phyloP scores from a whole-genome alignment of 2,113 vertebrate genomes.

The Alouatta palliata region DNA sequence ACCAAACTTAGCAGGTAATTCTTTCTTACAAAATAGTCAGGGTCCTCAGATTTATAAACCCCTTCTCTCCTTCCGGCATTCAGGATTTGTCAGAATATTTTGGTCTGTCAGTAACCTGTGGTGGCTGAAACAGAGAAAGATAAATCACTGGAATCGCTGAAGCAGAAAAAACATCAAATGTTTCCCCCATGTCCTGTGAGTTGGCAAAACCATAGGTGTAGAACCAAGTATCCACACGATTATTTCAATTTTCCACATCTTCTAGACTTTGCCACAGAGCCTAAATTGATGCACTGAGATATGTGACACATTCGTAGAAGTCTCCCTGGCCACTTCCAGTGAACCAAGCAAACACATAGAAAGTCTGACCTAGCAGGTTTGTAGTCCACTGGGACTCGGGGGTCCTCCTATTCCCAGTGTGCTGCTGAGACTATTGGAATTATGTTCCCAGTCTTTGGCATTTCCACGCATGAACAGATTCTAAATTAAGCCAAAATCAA shows the following conservation, averaged over 20 bases:
- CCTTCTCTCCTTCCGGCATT: background rate
- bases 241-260: background rate
- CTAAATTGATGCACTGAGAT: background rate
- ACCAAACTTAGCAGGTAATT: conserved; percentile 36
- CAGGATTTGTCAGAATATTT: background rate
- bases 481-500: background rate
- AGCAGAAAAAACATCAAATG: background rate
- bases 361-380: background rate
- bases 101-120: background rate
- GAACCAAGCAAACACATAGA: fast-evolving
- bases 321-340: background rate
- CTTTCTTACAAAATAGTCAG: background rate
- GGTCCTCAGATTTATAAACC: background rate
- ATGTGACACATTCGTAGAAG: background rate
- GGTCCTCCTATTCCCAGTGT: background rate
- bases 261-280: background rate
- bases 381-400: background rate
- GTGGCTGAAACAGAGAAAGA: background rate
- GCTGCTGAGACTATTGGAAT: background rate
- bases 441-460: background rate
- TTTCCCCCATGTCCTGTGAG: background rate
- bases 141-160: background rate
- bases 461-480: background rate
- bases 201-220: background rate
- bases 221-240: background rate